phyloP scores from a whole-genome alignment of 1,140 invertebrate species.

The Papilio polyxenes region DNA sequence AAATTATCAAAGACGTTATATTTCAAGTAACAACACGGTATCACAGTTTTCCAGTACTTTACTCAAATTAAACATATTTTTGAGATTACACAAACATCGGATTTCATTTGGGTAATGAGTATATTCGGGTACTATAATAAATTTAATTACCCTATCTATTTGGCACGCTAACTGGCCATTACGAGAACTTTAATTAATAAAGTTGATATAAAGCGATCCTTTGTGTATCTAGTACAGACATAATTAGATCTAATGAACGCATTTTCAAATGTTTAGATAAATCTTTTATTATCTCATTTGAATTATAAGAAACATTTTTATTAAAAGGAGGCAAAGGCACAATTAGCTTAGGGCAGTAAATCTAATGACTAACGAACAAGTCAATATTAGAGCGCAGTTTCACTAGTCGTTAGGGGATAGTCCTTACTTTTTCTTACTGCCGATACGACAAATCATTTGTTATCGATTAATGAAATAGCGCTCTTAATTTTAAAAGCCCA shows the following conservation, averaged over 20 bases:
- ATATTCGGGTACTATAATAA: background rate
- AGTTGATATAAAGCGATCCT: background rate
- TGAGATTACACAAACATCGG: background rate
- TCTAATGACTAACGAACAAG: no score
- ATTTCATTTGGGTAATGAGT: background rate
- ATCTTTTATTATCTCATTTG: background rate
- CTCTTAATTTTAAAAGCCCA: no score
- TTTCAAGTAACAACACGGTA: no score
- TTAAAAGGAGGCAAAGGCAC: background rate
- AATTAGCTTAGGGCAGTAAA: background rate
- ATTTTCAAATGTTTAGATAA: background rate
- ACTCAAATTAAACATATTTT: no score
- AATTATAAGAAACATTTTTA: background rate
- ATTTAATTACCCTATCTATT: conserved; percentile 1
- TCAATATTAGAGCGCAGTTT: no score
- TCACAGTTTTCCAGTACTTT: no score
- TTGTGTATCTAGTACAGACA: background rate
- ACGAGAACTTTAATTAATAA: conserved; percentile 17
- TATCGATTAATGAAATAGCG: no score
- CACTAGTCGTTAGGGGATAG: no score
- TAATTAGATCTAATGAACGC: conserved; percentile 3
- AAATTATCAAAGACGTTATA: no score
- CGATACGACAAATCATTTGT: no score
- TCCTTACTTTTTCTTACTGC: no score
- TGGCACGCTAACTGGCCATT: conserved; percentile 16